Conservation (phyloP, 2,113 vertebrate genomes). For the Gila orcuttii region DNA sequence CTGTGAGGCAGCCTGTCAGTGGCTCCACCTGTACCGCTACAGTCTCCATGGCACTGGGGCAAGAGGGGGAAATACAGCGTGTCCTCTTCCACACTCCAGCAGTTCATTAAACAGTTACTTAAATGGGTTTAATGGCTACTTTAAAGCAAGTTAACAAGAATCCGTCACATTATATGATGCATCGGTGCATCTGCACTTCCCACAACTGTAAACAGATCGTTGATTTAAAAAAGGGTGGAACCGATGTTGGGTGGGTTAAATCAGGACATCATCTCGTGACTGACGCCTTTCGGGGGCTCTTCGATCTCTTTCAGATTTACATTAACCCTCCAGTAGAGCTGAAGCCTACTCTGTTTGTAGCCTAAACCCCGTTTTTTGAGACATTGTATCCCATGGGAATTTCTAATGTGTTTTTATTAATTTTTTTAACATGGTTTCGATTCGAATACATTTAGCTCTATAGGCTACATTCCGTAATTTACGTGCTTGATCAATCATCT, state of each 20-base stretch:
- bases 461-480: not conserved
- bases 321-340: not conserved
- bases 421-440: not conserved
- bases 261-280: not conserved
- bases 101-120: not conserved
- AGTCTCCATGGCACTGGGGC: conserved; percentile 70
- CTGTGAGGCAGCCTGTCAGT: conserved; percentile 75
- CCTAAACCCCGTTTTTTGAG: not conserved
- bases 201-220: not conserved
- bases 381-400: not conserved
- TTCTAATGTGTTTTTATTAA: not conserved
- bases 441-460: not conserved
- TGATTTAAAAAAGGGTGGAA: conserved; percentile 3
- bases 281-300: not conserved
- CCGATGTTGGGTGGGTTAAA: conserved; percentile 20
- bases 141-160: not conserved
- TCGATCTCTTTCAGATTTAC: not conserved
- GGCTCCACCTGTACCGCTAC: conserved; percentile 78
- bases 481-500: not conserved
- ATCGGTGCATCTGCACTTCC: not conserved
- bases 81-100: conserved; percentile 1
- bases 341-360: too few species aligned
- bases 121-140: not conserved
- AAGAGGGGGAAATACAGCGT: conserved; percentile 39
- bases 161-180: not conserved